phyloP scores from a whole-genome alignment of 2,113 vertebrate species.

The Podocnemis expansa region DNA sequence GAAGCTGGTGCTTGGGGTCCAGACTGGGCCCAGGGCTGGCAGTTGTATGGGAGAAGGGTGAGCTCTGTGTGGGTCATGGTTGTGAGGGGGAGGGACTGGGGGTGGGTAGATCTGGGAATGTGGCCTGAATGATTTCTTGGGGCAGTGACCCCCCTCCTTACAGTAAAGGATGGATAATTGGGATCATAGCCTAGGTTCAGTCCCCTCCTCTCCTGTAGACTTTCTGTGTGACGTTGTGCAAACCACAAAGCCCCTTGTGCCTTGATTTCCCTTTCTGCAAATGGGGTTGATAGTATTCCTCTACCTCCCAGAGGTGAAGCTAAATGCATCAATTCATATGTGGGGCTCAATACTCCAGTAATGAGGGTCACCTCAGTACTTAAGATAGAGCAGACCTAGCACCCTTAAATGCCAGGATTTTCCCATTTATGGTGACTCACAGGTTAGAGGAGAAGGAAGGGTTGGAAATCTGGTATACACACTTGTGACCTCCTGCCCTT shows the following conservation, averaged over 20 bases:
- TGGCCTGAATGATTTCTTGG: too few species aligned
- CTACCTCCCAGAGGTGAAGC: background rate
- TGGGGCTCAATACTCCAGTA: background rate
- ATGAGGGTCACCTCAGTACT: background rate
- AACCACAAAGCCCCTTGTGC: background rate
- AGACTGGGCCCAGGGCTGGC: too few species aligned
- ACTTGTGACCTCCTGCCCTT: background rate
- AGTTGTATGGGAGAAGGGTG: too few species aligned
- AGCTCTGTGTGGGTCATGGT: too few species aligned
- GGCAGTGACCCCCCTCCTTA: too few species aligned
- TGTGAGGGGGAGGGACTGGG: too few species aligned
- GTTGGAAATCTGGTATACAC: background rate
- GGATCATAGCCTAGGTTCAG: background rate
- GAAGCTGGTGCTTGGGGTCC: too few species aligned
- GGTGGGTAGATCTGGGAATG: too few species aligned
- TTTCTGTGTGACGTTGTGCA: background rate
- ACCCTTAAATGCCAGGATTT: background rate
- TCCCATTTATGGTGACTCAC: background rate
- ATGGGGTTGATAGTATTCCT: background rate
- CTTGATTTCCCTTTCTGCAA: background rate
- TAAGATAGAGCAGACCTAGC: background rate
- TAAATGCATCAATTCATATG: background rate
- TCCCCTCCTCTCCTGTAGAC: background rate
- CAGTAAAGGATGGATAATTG: too few species aligned
- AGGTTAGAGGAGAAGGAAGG: background rate